phyloP scores from a whole-genome alignment of 2,888 invertebrate genomes.

The Panzeria rudis region DNA sequence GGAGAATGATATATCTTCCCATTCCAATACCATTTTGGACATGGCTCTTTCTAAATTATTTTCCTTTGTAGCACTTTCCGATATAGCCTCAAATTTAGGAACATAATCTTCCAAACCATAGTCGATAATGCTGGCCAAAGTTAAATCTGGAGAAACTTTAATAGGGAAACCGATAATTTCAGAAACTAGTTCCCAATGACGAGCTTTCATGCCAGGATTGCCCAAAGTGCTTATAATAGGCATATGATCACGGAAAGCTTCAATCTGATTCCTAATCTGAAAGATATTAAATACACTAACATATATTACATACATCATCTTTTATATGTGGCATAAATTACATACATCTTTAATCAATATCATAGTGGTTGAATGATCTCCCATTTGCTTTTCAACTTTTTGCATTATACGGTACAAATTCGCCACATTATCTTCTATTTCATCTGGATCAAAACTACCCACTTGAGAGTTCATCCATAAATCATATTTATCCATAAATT shows the following conservation, averaged over 20 bases:
- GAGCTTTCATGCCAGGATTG: conserved; percentile 95
- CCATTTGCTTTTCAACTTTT: conserved; percentile 94
- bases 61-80: conserved; percentile 98
- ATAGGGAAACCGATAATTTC: conserved; percentile 97
- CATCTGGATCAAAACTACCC: conserved; percentile 93
- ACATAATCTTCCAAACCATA: conserved; percentile 95
- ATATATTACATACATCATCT: background rate
- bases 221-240: conserved; percentile 97
- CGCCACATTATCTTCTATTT: conserved; percentile 87
- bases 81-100: conserved; percentile 94
- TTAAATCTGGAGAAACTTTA: conserved; percentile 91
- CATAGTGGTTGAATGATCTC: conserved; percentile 89
- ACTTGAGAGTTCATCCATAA: conserved; percentile 94
- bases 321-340: background rate
- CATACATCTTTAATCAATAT: conserved; percentile 87
- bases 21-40: conserved; percentile 95
- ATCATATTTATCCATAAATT: conserved; percentile 92
- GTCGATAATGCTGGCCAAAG: conserved; percentile 93
- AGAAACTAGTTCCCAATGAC: conserved; percentile 97
- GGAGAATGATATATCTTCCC: conserved; percentile 91
- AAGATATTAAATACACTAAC: background rate
- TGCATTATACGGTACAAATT: conserved; percentile 87
- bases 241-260: conserved; percentile 93
- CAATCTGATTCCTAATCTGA: conserved; percentile 86
- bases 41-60: conserved; percentile 95